A percentile compares a stretch with the other conserved stretches of the same genome.
Evolutionary conservation across 2,888 invertebrate species (phyloP).

Genomic region (Nymphalis c-album): DNA sequence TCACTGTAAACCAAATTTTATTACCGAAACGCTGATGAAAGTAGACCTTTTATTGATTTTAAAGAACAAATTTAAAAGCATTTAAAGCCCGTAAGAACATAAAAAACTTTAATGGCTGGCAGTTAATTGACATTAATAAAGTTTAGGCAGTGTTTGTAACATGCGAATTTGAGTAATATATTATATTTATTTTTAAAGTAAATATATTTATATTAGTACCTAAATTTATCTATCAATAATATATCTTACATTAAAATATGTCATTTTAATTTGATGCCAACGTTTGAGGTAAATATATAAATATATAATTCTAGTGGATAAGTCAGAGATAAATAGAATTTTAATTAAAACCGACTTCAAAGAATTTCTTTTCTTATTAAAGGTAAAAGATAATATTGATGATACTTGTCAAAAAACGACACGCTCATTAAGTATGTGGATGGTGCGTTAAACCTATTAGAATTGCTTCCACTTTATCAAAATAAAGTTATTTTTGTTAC

Average conservation of each 20-base stretch:
- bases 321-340: not conserved
- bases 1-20: conserved; percentile 76
- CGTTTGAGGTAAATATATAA: conserved; percentile 1
- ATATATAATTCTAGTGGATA: not conserved
- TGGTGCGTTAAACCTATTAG: not conserved
- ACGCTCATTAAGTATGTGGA: conserved; percentile 16
- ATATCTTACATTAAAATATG: no score
- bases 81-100: conserved; percentile 69
- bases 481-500: no score
- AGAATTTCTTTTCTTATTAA: not conserved
- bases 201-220: no score
- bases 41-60: conserved; percentile 78
- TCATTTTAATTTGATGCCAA: not conserved
- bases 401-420: conserved; percentile 15
- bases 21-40: conserved; percentile 73
- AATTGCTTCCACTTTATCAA: no score
- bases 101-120: conserved; percentile 67
- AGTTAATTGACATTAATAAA: conserved; percentile 62
- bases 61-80: conserved; percentile 71
- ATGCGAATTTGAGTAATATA: not conserved
- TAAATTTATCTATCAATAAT: no score
- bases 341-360: not conserved
- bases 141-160: conserved; percentile 9
- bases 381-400: conserved; percentile 8
- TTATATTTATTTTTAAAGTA: no score